Base-by-base conservation (phyloP, 2,888 invertebrate genomes). In the Keiferia lycopersicella region DNA sequence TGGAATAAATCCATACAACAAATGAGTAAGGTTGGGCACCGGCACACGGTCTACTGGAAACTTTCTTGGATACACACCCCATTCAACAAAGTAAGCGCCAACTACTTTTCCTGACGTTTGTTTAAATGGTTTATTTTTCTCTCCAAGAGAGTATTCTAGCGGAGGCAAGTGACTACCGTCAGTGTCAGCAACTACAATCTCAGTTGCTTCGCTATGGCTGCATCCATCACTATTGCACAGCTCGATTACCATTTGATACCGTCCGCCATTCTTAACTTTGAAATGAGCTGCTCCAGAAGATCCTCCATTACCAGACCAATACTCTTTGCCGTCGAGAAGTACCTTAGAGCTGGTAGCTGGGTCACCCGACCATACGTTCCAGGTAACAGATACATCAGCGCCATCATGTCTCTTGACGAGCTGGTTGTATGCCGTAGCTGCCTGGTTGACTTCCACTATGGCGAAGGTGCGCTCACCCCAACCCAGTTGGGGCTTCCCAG, bases 91-190 rank as follows among this genome's bases (percentile, higher is more conserved):
- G 73, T 91, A 91, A 1, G 83, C 91, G 26, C 88, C 91, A 3
- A 91, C 78, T 1, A 91, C 91, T 72, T 91, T 91, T 11, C 91
- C 91, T 48, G 91, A 90, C 10, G 88, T 89, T 71, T 91, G 91
- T 70, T 90, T 91, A 73, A 87, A 91, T 0, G 83, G 87, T 66
- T 91, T 91, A 68, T 91, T 90, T 71, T 78, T 88, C 64, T 91
- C 91, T 53, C 83, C 87, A 58, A 90, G 79, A 2, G 78, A 73
- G 69, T 79, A 90, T 6, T 88, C 85, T 26, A 91, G 71, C 0
- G 91, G 91, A 0, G 90, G 88, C 60, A 91, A 74, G 69, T 91
- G 91, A 68, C 91, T 91, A n/a, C 91, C 91, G 66, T 91, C 91
- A 2, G 91, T 91, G 61, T 91, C 91, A 2, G 91, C 91, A 0